Conservation (phyloP, 2,888 invertebrate species). For the Ametastegia equiseti region DNA sequence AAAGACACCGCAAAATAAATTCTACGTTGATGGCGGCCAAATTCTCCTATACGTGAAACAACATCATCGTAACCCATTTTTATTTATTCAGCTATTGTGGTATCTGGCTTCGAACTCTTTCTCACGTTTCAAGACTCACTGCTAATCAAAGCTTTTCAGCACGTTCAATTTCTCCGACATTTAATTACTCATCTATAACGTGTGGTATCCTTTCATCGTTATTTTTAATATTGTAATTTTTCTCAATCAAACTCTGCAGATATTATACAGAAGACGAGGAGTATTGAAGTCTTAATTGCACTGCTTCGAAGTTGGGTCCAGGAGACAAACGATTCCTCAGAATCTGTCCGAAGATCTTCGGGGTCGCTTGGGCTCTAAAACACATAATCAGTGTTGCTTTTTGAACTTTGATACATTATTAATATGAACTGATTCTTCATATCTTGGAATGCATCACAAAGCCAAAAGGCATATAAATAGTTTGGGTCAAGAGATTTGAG, state of each 20-base stretch:
- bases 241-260: too few species aligned
- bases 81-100: constrained; percentile 1
- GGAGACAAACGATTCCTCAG: background rate
- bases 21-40: constrained; percentile 84
- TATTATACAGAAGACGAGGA: too few species aligned
- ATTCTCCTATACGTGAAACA: constrained; percentile 83
- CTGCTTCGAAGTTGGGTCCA: background rate
- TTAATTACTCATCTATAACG: too few species aligned
- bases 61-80: constrained; percentile 86
- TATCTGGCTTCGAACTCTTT: background rate
- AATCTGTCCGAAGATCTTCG: background rate
- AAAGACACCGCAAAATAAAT: constrained; percentile 84
- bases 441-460: too few species aligned
- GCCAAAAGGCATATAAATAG: too few species aligned
- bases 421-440: too few species aligned
- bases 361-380: background rate
- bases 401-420: too few species aligned
- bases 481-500: too few species aligned
- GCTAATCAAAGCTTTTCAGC: background rate
- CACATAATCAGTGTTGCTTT: background rate
- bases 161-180: too few species aligned
- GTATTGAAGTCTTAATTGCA: background rate
- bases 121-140: background rate
- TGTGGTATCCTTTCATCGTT: background rate
- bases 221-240: background rate